phyloP scores from a whole-genome alignment of 2,888 invertebrate species.

The Conomelus anceps region DNA sequence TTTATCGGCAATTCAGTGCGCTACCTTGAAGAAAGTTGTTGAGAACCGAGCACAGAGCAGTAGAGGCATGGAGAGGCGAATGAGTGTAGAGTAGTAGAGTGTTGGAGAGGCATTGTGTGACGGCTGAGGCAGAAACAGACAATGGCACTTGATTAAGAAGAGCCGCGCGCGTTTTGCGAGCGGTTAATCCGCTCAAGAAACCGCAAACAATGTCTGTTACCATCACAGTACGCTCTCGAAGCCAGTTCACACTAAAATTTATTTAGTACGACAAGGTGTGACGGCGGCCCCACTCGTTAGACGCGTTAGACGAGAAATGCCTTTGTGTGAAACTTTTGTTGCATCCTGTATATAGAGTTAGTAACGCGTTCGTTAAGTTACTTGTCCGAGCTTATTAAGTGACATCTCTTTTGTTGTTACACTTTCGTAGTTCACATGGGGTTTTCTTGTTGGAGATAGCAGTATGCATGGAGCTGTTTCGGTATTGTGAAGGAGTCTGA shows the following conservation, averaged over 20 bases:
- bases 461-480: too few relatives aligned
- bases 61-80: background rate
- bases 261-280: background rate
- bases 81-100: background rate
- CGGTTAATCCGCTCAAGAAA: background rate
- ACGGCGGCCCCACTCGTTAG: too few relatives aligned
- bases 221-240: background rate
- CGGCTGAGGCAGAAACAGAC: too few relatives aligned
- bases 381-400: too few relatives aligned
- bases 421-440: too few relatives aligned
- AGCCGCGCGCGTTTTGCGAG: too few relatives aligned
- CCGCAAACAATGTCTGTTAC: background rate
- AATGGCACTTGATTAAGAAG: background rate
- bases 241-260: background rate
- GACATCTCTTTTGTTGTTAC: too few relatives aligned
- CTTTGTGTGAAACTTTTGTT: background rate
- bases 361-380: too few relatives aligned
- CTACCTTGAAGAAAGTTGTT: background rate
- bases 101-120: background rate
- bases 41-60: background rate
- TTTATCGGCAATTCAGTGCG: background rate
- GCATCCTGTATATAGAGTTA: background rate
- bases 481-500: too few relatives aligned
- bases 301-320: background rate
- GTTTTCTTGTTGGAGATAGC: too few relatives aligned